phyloP scores from a whole-genome alignment of 2,888 invertebrate species.

The Clepsis dumicolana region DNA sequence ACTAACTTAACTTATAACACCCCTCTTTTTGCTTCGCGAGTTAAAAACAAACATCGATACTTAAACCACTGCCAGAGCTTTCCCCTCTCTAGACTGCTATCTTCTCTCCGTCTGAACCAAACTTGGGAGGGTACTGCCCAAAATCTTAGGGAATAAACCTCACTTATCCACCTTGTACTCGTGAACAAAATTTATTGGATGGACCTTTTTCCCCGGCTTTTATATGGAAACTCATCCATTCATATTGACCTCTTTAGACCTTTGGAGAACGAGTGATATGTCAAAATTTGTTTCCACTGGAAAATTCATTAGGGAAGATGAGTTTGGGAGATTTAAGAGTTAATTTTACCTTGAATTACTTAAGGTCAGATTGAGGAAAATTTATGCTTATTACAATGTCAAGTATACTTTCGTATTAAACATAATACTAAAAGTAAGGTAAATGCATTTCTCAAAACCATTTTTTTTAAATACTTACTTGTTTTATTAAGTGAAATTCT shows the following conservation, averaged over 20 bases:
- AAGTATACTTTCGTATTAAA: too few relatives aligned
- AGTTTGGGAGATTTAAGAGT: background rate
- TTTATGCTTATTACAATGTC: background rate
- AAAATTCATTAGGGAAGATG: slow-evolving; percentile 21
- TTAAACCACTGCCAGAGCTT: slow-evolving; percentile 1
- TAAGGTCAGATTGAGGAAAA: background rate
- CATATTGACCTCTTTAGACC: slow-evolving; percentile 60
- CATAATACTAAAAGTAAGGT: too few relatives aligned
- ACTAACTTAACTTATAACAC: too few relatives aligned
- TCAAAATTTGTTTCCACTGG: slow-evolving; percentile 37
- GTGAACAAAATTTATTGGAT: slow-evolving; percentile 75
- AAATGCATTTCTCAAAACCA: too few relatives aligned
- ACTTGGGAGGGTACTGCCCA: slow-evolving; percentile 62
- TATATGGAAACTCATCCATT: slow-evolving; percentile 71
- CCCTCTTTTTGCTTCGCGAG: background rate
- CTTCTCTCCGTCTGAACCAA: slow-evolving; percentile 57
- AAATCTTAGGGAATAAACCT: slow-evolving; percentile 78
- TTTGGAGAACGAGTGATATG: slow-evolving; percentile 37
- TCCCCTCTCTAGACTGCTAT: slow-evolving; percentile 46
- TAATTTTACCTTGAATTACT: background rate
- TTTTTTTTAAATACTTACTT: too few relatives aligned
- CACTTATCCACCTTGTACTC: slow-evolving; percentile 75
- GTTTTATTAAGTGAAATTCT: too few relatives aligned
- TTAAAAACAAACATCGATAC: background rate
- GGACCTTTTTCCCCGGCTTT: slow-evolving; percentile 70